Evolutionary conservation across 2,797 vertebrate genomes (phyloP), one percentile per base, ranked within the genome.

Genomic region (Poeciliopsis paucimaculata): DNA sequence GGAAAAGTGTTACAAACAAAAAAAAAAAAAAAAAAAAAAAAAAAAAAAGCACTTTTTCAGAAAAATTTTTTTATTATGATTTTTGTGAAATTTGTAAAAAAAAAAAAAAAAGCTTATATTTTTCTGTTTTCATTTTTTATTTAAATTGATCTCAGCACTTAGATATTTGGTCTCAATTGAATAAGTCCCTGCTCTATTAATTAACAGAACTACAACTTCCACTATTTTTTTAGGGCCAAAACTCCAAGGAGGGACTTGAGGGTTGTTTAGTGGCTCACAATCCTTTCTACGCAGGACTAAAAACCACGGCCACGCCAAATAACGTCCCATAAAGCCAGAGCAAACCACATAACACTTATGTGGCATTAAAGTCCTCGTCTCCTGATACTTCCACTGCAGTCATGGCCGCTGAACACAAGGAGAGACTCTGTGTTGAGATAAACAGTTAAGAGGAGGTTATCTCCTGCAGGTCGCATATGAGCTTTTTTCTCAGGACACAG

Each of bases 1-100:
- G 5, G 16, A 18, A 6, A 47, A 47, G 46, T 47, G 16, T 18
- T 18, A 47, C 46, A 47, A 47, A 18, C 15, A 47, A 46, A 15
- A 0, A 16, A 16, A 34, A 1, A 34, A 34, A 34, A 46, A 15
- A 0, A 16, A 16, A 34, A 1, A 34, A 34, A 34, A 15, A 0
- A 16, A 16, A 34, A 34, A 34, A 34, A 1, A 34, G 8, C 53
- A n/a, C 53, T 10, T 55, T 23, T 57, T 57, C n/a, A 57, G 23
- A 57, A 28, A 11, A 28, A n/a, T n/a, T n/a, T 60, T 28, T 28
- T 60, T n/a, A 60, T 20, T 6, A 51, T 51, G 2, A 53, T 9
- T 53, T 26, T 53, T 1, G 49, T n/a, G 10, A 55, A 53, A 55
- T 10, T n/a, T 3, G 1, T n/a, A 9, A 23, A 13, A 51, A 51